Evolutionary conservation across 2,113 vertebrate species (phyloP).

Genomic region (Brachirus orientalis): DNA sequence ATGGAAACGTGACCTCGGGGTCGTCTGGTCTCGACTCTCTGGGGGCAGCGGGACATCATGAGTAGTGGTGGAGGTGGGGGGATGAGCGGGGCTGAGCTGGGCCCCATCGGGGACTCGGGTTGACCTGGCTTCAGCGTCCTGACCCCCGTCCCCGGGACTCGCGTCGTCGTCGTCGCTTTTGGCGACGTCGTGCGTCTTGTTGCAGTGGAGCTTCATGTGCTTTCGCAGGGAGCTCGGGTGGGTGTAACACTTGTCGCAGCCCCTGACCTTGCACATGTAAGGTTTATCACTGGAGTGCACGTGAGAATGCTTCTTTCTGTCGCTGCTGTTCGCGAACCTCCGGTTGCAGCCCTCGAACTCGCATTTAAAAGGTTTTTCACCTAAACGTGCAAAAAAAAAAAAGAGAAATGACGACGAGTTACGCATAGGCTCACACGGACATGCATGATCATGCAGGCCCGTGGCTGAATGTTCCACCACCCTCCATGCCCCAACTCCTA

Average conservation of each 20-base stretch:
- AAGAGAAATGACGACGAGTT: slow-evolving; percentile 69
- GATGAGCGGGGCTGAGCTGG: slow-evolving; percentile 58
- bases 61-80: slow-evolving; percentile 2
- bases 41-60: slow-evolving; percentile 71
- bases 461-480: background rate
- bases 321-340: slow-evolving; percentile 81
- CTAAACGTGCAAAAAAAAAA: slow-evolving; percentile 71
- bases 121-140: slow-evolving; percentile 61
- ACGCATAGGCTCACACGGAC: slow-evolving; percentile 44
- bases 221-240: slow-evolving; percentile 80
- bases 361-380: slow-evolving; percentile 84
- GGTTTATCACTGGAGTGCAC: slow-evolving; percentile 79
- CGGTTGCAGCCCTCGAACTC: slow-evolving; percentile 82
- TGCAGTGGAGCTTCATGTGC: slow-evolving; percentile 81
- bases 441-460: slow-evolving; percentile 1
- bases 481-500: too few relatives aligned
- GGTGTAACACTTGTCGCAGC: slow-evolving; percentile 76
- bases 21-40: slow-evolving; percentile 75
- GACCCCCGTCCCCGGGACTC: slow-evolving; percentile 57
- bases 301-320: slow-evolving; percentile 79
- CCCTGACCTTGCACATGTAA: slow-evolving; percentile 76
- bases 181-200: slow-evolving; percentile 62
- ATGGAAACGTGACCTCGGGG: slow-evolving; percentile 81
- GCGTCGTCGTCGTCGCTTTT: slow-evolving; percentile 62
- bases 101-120: slow-evolving; percentile 65